phyloP scores from a whole-genome alignment of 2,888 invertebrate species.

The Mesopsocus fuscifrons region DNA sequence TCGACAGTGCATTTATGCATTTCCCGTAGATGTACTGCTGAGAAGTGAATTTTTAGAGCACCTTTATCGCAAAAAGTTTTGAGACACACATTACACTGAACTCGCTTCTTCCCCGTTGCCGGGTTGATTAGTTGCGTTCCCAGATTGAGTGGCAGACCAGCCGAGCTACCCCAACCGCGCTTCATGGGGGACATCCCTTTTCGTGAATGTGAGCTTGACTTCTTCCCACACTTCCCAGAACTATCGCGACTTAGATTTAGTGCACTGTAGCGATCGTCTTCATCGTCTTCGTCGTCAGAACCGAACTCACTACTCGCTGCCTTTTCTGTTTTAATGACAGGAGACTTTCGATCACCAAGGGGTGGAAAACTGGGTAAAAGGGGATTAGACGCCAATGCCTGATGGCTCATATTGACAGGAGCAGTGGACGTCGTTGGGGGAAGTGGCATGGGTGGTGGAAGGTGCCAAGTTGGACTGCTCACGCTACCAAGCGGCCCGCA shows the following conservation, averaged over 20 bases:
- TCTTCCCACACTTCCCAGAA: constrained; percentile 18
- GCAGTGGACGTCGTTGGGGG: constrained; percentile 34
- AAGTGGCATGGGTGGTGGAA: constrained; percentile 35
- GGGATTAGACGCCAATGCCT: constrained; percentile 37
- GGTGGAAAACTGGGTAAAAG: constrained; percentile 35
- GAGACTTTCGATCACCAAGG: constrained; percentile 18
- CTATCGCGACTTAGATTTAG: constrained; percentile 41
- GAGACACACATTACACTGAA: constrained; percentile 93
- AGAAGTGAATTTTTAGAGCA: constrained; percentile 96
- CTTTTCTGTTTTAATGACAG: constrained; percentile 23
- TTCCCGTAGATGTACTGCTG: constrained; percentile 94
- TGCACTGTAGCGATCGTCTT: constrained; percentile 39
- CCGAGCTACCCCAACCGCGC: constrained; percentile 46
- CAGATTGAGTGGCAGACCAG: constrained; percentile 56
- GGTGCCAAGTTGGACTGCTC: constrained; percentile 32
- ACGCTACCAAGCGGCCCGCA: constrained; percentile 30
- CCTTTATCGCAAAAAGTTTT: constrained; percentile 99
- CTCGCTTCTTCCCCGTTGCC: constrained; percentile 86
- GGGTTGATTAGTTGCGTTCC: constrained; percentile 85
- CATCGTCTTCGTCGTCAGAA: constrained; percentile 36
- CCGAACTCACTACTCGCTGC: constrained; percentile 32
- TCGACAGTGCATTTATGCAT: constrained; percentile 99
- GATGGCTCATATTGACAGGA: constrained; percentile 22
- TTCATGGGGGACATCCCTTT: constrained; percentile 58
- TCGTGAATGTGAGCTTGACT: constrained; percentile 27